Evolutionary conservation across 2,797 vertebrate species (phyloP).

Genomic region (Pipistrellus pipistrellus): DNA sequence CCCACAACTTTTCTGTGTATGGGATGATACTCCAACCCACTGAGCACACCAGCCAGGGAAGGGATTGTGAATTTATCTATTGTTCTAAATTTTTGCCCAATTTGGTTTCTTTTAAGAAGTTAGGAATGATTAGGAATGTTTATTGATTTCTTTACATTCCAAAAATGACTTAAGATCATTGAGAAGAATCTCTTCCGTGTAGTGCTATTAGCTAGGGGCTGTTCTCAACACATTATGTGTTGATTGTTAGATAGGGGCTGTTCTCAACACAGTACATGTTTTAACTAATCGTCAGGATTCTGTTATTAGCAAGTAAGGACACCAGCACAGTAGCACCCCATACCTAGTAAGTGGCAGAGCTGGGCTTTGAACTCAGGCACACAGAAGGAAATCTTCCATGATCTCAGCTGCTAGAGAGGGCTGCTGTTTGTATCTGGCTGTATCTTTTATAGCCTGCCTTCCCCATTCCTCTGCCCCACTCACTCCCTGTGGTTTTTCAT

Average conservation of each 20-base stretch:
- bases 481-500: not conserved
- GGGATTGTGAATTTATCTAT: not conserved
- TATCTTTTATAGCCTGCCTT: not conserved
- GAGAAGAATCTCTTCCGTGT: not conserved
- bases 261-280: not conserved
- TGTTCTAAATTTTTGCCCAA: not conserved
- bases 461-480: not conserved
- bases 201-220: not conserved
- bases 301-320: not conserved
- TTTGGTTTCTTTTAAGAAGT: conserved; percentile 35
- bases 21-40: not conserved
- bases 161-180: not conserved
- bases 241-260: not conserved
- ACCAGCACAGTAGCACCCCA: not conserved
- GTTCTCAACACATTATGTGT: not conserved
- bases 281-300: not conserved
- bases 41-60: not conserved
- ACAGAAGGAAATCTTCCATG: not conserved
- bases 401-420: not conserved
- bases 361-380: not conserved
- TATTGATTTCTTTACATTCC: not conserved
- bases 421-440: not conserved
- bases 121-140: not conserved
- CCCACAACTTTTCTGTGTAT: not conserved
- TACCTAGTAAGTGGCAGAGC: not conserved